These are phyloP conservation scores for Crematogaster levior DNA, from an alignment of 2,888 invertebrate species.

Conservation along the genomic window DNA sequence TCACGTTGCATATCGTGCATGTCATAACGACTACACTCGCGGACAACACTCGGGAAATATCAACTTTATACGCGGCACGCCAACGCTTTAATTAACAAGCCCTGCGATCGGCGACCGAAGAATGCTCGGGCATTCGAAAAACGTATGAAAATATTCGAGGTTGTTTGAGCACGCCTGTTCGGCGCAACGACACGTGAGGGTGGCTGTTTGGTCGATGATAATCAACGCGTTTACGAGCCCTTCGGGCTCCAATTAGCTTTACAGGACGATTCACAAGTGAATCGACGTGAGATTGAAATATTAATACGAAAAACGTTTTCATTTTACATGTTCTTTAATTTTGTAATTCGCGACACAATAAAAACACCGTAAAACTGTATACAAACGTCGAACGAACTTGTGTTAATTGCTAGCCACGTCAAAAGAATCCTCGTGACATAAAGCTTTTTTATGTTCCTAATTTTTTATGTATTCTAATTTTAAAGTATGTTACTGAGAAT, in stretches of 20 bases:
- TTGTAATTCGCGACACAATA: slow-evolving; percentile 1
- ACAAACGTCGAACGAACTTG: not conserved
- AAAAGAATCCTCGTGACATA: not conserved
- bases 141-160: slow-evolving; percentile 35
- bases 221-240: slow-evolving; percentile 41
- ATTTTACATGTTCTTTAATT: not conserved
- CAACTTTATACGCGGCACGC: slow-evolving; percentile 30
- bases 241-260: slow-evolving; percentile 40
- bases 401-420: not conserved
- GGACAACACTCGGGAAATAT: slow-evolving; percentile 34
- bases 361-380: not conserved
- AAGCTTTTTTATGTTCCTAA: too few species aligned
- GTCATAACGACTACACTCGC: slow-evolving; percentile 29
- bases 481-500: not conserved
- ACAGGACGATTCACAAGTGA: slow-evolving; percentile 29
- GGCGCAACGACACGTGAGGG: slow-evolving; percentile 6
- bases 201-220: slow-evolving; percentile 45
- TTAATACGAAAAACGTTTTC: slow-evolving; percentile 24
- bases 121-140: slow-evolving; percentile 43
- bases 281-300: slow-evolving; percentile 1
- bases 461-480: not conserved
- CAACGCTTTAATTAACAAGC: slow-evolving; percentile 51
- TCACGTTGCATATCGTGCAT: slow-evolving; percentile 28
- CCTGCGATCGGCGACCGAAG: slow-evolving; percentile 22
- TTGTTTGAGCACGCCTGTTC: slow-evolving; percentile 22